Conservation (phyloP, 2,888 invertebrate species). For the Spisula solida region DNA sequence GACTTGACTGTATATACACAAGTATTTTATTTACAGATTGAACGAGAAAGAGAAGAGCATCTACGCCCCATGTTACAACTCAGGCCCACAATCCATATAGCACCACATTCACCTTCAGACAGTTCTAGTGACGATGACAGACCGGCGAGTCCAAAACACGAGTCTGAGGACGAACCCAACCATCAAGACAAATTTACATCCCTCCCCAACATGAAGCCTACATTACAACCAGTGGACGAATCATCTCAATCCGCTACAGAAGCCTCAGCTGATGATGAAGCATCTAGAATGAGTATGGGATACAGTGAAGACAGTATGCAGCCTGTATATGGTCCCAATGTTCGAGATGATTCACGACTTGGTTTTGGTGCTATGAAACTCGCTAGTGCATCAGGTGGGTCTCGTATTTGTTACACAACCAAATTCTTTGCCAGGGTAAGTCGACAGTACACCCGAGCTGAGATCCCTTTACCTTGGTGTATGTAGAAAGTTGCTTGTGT, state of each 20-base stretch:
- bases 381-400: conserved; percentile 27
- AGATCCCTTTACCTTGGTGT: no score
- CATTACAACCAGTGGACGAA: conserved; percentile 72
- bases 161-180: conserved; percentile 66
- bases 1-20: no score
- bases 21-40: conserved; percentile 88
- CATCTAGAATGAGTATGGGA: conserved; percentile 70
- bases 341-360: conserved; percentile 77
- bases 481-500: no score
- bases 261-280: conserved; percentile 72
- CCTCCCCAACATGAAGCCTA: conserved; percentile 78
- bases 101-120: conserved; percentile 66
- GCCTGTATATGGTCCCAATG: conserved; percentile 73
- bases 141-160: conserved; percentile 51
- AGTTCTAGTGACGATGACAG: conserved; percentile 54
- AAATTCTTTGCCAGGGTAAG: no score
- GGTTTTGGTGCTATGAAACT: conserved; percentile 83
- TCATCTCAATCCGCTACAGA: conserved; percentile 71
- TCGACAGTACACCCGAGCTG: no score
- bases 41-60: conserved; percentile 93
- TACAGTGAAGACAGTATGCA: conserved; percentile 72
- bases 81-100: conserved; percentile 68
- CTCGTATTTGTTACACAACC: no score
- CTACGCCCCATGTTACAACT: conserved; percentile 95
- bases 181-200: conserved; percentile 64